phyloP scores from a whole-genome alignment of 1,140 invertebrate genomes.

The Drosophila burlai region DNA sequence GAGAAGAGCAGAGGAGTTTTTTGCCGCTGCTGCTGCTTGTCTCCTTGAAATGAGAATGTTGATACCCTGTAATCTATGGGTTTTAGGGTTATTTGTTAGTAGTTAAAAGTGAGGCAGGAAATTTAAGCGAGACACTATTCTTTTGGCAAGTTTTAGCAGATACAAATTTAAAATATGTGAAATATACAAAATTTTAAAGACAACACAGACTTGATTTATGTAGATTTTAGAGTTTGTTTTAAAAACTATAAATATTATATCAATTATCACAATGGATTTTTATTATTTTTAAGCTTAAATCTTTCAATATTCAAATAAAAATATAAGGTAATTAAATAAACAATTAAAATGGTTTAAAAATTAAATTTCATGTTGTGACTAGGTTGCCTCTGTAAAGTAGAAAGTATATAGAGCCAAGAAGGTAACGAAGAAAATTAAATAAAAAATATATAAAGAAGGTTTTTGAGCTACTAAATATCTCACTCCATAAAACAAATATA shows the following conservation, averaged over 20 bases:
- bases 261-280: neutral
- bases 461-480: neutral
- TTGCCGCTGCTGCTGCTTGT: constrained; percentile 5
- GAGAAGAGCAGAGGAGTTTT: constrained; percentile 28
- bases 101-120: neutral
- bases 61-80: constrained; percentile 5
- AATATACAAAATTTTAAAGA: neutral
- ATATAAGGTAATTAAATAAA: neutral
- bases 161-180: too few relatives aligned
- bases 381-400: too few relatives aligned
- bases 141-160: neutral
- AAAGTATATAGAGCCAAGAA: too few relatives aligned
- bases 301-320: neutral
- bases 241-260: too few relatives aligned
- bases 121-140: neutral
- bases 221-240: neutral
- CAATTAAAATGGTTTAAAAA: too few relatives aligned
- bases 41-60: constrained; percentile 47
- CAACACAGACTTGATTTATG: neutral
- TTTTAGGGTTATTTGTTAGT: neutral
- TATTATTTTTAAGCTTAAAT: neutral
- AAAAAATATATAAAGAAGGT: neutral
- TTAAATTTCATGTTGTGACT: too few relatives aligned
- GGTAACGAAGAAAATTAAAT: too few relatives aligned
- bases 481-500: neutral